Evolutionary conservation across 2,113 vertebrate genomes (phyloP), one percentile per base, ranked within the genome.

Genomic region (Lepidiolamprologus cunningtoni): DNA sequence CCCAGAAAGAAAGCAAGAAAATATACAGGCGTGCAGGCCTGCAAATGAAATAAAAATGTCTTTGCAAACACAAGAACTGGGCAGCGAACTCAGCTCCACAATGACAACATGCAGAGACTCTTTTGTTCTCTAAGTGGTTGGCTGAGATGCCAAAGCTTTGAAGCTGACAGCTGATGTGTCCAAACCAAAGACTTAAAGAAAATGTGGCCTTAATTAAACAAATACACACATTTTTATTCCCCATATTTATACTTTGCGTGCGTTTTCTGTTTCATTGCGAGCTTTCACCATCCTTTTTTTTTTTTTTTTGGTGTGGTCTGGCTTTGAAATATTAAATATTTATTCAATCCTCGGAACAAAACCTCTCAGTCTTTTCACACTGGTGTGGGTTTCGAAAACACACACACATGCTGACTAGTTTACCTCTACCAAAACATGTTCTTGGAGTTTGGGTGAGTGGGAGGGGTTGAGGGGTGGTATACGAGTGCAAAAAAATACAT

Each of bases 291-390:
- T 66, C 81, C 84, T 73, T 31, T 35, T 35, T 17, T 94, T 57
- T 26, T 54, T 21, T 54, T 54, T 23, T 28, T 57, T 58, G 73
- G 85, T 94, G 93, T 84, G 94, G 91, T 83, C 91, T 91, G 93
- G 84, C 92, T 84, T 84, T 52, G 87, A 52, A 90, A 91, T 92
- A 91, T 94, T 89, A 96, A 96, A 96, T 96, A 95, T 96, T 95
- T 94, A 96, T 90, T 55, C 89, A 92, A 82, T 91, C 89, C 86
- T 81, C 80, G 42, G 90, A 86, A 89, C 91, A 81, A 86, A 66
- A 85, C 91, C 73, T 52, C 17, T 90, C 87, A 81, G 83, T 90
- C 91, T 90, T 86, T 91, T 93, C 90, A 91, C 91, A 89, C 82
- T 94, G 86, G 89, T 90, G 91, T 94, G 89, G 92, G 91, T 94